These are phyloP conservation scores for Phymanthus crucifer DNA, from an alignment of 92 coral and sea anemone genomes.

Conservation along the genomic window DNA sequence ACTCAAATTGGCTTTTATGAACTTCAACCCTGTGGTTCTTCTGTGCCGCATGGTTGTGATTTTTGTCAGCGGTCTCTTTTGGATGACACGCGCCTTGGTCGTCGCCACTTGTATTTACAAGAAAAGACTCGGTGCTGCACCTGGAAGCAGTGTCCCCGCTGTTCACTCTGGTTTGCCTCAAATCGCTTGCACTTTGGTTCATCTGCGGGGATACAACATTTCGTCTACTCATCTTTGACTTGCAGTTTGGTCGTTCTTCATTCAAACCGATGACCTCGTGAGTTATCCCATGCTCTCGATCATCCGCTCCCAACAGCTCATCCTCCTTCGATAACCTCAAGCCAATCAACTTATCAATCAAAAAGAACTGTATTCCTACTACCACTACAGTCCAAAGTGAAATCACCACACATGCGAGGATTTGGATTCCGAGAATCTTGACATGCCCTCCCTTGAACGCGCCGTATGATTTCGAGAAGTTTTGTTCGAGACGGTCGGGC, in stretches of 20 bases:
- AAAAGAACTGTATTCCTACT: constrained; percentile 50
- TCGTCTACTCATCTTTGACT: constrained; percentile 11
- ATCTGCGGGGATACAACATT: not conserved
- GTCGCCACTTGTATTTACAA: not conserved
- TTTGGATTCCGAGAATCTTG: constrained; percentile 60
- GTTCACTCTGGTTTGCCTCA: not conserved
- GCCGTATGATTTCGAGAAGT: constrained; percentile 74
- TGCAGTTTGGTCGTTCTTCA: not conserved
- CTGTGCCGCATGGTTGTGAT: not conserved
- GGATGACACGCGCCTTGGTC: not conserved
- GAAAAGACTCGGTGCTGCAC: not conserved
- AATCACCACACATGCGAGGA: constrained; percentile 61
- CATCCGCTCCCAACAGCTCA: constrained; percentile 67
- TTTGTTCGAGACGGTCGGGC: constrained; percentile 64
- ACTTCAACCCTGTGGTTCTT: not conserved
- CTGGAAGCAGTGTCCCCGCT: not conserved
- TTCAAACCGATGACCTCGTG: not conserved
- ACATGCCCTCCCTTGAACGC: constrained; percentile 84
- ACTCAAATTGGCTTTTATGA: not conserved
- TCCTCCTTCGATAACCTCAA: constrained; percentile 56
- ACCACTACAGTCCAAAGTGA: constrained; percentile 54
- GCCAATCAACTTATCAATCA: constrained; percentile 57
- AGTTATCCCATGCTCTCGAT: constrained; percentile 55
- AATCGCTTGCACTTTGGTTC: not conserved
- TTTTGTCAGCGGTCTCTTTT: not conserved